A percentile compares a stretch with the other conserved stretches of the same genome.
phyloP scores from a whole-genome alignment of 2,888 invertebrate species.

The Andrena hattorfiana region DNA sequence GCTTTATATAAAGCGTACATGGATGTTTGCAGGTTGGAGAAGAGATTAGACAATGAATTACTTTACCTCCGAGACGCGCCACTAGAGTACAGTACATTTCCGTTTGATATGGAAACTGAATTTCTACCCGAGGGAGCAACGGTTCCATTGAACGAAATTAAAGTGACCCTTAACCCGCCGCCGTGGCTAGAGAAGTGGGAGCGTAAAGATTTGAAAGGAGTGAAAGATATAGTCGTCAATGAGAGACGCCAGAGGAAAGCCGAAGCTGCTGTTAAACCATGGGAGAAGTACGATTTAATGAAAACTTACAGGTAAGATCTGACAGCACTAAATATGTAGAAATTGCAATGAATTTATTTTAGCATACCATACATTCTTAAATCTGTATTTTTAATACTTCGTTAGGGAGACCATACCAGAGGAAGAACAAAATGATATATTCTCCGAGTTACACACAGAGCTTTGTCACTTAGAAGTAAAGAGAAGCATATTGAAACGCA shows the following conservation, averaged over 20 bases:
- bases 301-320: constrained; percentile 91
- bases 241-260: constrained; percentile 86
- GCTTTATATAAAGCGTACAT: not conserved
- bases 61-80: constrained; percentile 95
- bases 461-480: constrained; percentile 90
- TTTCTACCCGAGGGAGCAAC: constrained; percentile 90
- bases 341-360: not conserved
- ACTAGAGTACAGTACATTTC: constrained; percentile 96
- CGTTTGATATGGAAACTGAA: constrained; percentile 96
- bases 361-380: not conserved
- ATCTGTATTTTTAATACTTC: constrained; percentile 12
- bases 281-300: constrained; percentile 97
- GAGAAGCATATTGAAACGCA: constrained; percentile 88
- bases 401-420: constrained; percentile 92
- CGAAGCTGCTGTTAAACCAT: constrained; percentile 88
- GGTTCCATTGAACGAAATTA: constrained; percentile 92
- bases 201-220: constrained; percentile 90
- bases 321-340: constrained; percentile 18
- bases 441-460: constrained; percentile 92
- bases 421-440: constrained; percentile 95
- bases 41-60: constrained; percentile 95
- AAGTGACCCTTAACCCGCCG: constrained; percentile 90
- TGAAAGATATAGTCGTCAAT: constrained; percentile 87
- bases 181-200: constrained; percentile 98
- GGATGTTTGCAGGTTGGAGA: constrained; percentile 89